Evolutionary conservation across 2,797 vertebrate species (phyloP), one percentile per base, ranked within the genome.

Genomic region (Gorsachius magnificus): DNA sequence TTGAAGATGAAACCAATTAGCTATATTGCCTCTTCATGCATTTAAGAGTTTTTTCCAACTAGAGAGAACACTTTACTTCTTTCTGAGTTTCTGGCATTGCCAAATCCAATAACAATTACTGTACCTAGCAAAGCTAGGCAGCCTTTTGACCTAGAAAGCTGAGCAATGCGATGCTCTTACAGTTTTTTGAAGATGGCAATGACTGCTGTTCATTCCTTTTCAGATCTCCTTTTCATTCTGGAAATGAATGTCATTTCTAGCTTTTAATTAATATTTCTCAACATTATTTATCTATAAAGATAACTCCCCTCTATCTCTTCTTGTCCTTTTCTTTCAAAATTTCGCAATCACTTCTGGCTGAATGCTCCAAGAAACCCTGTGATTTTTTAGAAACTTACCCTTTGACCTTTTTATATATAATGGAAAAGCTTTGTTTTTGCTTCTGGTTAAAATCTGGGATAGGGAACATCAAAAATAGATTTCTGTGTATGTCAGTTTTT

Each of bases 351-450:
- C 21, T 94, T 95, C 60, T 50, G 24, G 26, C 74, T 84, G 45
- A 75, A 38, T 71, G n/a, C 17, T 80, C 19, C 28, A 84, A 92
- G 61, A 90, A 90, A 20, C 4, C 11, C 11, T 16, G 10, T 16
- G 24, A 57, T 68, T 84, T 89, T 91, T 91, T 69, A 22, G 22
- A 87, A 71, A 57, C n/a, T 72, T 93, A 81, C 31, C 36, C 84
- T 96, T 93, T 69, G 71, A 94, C 69, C 43, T 95, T 97, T 89
- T 72, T 82, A 20, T 92, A 70, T 82, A 53, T 65, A 35, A 89
- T 79, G 19, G 64, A 81, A 89, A 93, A 89, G 25, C 38, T 95
- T 94, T 94, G 16, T 8, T 81, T 92, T 95, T 86, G 89, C 84
- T 92, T 78, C 87, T 90, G 78, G 92, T 95, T 87, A 90, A 95